Conservation (phyloP, 2,113 vertebrate species). For the Polyodon spathula region DNA sequence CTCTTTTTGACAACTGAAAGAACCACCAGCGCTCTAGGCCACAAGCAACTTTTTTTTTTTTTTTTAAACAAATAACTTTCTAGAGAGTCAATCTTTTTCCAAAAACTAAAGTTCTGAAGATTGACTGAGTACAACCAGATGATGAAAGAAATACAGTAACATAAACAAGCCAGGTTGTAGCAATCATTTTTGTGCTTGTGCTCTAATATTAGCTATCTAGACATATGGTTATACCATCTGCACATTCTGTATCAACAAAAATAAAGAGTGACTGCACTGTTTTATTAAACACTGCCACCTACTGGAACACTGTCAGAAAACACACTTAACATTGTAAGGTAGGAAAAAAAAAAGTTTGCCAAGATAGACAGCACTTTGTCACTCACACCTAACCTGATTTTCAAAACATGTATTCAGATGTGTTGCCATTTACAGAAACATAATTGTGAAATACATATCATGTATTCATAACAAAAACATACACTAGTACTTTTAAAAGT, state of each 20-base stretch:
- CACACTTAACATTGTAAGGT: too few species aligned
- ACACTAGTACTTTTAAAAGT: too few species aligned
- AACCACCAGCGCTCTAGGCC: neutral
- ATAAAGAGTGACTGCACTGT: conserved; percentile 29
- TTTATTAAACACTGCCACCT: conserved; percentile 62
- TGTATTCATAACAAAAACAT: too few species aligned
- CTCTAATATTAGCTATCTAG: conserved; percentile 23
- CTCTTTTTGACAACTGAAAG: neutral
- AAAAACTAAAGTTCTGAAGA: conserved; percentile 31
- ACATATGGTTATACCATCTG: conserved; percentile 41
- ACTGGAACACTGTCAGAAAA: conserved; percentile 28
- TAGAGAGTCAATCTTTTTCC: conserved; percentile 14
- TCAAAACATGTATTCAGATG: too few species aligned
- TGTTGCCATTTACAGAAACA: too few species aligned
- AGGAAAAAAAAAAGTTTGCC: too few species aligned
- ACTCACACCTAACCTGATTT: too few species aligned
- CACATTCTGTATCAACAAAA: conserved; percentile 23
- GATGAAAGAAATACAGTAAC: conserved; percentile 23
- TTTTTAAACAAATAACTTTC: conserved; percentile 7
- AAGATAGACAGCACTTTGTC: too few species aligned
- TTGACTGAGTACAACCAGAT: conserved; percentile 8
- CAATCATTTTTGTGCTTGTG: conserved; percentile 27
- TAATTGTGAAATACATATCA: too few species aligned
- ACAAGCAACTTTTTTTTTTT: neutral
- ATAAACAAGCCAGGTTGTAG: conserved; percentile 35